These are phyloP conservation scores for Dicranocentrus wangi DNA, from an alignment of 2,888 invertebrate species.

Conservation along the genomic window DNA sequence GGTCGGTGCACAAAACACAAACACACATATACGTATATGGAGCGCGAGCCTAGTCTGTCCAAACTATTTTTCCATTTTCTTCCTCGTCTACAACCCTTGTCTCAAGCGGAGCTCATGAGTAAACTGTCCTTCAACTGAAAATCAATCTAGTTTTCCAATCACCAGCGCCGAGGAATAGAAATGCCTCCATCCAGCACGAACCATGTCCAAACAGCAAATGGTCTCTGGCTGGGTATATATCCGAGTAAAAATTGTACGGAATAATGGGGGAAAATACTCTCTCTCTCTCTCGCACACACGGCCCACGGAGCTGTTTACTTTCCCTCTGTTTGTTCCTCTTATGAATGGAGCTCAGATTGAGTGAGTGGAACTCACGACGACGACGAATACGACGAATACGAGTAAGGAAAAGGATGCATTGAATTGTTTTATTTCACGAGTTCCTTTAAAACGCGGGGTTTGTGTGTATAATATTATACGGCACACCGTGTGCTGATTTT, in stretches of 20 bases:
- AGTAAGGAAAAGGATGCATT: slow-evolving; percentile 18
- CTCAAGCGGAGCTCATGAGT: not conserved
- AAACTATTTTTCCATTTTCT: no score
- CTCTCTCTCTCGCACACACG: slow-evolving; percentile 5
- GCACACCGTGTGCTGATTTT: slow-evolving; percentile 21
- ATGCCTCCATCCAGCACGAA: slow-evolving; percentile 11
- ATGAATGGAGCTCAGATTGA: slow-evolving; percentile 45
- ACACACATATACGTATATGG: slow-evolving; percentile 7
- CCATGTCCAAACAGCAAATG: slow-evolving; percentile 19
- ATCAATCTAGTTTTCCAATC: slow-evolving; percentile 10
- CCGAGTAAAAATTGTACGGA: slow-evolving; percentile 1
- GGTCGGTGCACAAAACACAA: slow-evolving; percentile 3
- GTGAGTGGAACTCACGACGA: no score
- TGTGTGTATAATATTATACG: no score
- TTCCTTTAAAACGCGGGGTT: no score
- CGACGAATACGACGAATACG: no score
- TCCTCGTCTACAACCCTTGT: no score
- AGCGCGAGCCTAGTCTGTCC: no score
- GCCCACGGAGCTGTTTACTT: slow-evolving; percentile 32
- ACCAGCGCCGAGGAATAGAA: not conserved
- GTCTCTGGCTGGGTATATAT: not conserved
- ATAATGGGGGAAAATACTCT: not conserved
- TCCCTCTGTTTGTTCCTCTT: slow-evolving; percentile 26
- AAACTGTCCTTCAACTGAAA: slow-evolving; percentile 15
- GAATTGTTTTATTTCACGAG: slow-evolving; percentile 32